phyloP scores from a whole-genome alignment of 2,888 invertebrate genomes.

The Tinea semifulvella region DNA sequence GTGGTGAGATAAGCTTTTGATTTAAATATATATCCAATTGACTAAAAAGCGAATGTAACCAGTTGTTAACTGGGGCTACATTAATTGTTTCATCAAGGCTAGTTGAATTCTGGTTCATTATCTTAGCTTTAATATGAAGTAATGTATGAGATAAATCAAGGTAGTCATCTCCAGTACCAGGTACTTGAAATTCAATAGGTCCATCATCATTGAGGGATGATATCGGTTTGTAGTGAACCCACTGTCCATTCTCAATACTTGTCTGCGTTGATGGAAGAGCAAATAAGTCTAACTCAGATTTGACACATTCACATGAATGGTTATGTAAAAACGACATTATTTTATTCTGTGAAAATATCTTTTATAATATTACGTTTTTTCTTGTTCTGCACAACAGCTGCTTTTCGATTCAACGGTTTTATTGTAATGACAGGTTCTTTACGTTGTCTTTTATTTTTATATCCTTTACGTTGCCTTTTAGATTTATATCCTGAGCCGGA shows the following conservation, averaged over 20 bases:
- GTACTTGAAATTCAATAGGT: conserved; percentile 25
- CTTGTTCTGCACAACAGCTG: too few relatives aligned
- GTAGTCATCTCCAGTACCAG: conserved; percentile 26
- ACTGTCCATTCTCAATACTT: conserved; percentile 23
- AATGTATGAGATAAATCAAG: conserved; percentile 25
- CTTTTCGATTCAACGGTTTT: too few relatives aligned
- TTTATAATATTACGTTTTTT: too few relatives aligned
- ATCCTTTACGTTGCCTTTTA: too few relatives aligned
- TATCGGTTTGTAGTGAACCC: conserved; percentile 26
- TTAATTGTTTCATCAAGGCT: conserved; percentile 13
- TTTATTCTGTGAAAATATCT: too few relatives aligned
- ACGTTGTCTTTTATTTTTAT: too few relatives aligned
- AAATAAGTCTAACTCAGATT: too few relatives aligned
- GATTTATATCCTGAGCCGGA: too few relatives aligned
- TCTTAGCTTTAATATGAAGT: conserved; percentile 16
- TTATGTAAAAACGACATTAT: too few relatives aligned
- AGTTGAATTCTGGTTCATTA: not conserved
- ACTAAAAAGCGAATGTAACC: conserved; percentile 25
- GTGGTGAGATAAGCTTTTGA: conserved; percentile 26
- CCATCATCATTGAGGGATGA: conserved; percentile 26
- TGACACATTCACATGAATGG: too few relatives aligned
- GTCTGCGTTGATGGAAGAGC: conserved; percentile 25
- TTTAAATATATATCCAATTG: conserved; percentile 24
- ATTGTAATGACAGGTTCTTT: too few relatives aligned
- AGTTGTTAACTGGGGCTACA: conserved; percentile 26